These are phyloP conservation scores for Drosophila lowei DNA, from an alignment of 1,140 invertebrate species.

Conservation along the genomic window DNA sequence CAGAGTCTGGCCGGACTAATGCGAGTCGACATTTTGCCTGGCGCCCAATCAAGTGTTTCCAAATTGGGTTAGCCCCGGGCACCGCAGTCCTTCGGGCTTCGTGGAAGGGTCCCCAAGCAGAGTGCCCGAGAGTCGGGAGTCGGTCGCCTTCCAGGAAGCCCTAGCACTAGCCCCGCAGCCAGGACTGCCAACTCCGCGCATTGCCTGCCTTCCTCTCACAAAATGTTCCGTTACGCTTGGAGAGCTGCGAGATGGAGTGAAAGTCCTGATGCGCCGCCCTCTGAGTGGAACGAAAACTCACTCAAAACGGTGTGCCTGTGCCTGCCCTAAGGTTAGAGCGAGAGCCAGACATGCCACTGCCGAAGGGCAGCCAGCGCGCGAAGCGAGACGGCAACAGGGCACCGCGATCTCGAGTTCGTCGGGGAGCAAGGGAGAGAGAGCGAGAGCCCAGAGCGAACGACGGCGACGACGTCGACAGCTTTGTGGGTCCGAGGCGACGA, in stretches of 20 bases:
- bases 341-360: not conserved
- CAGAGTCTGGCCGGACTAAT: conserved; percentile 54
- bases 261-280: conserved; percentile 70
- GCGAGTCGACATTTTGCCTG: conserved; percentile 68
- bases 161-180: conserved; percentile 2
- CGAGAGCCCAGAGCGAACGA: conserved; percentile 6
- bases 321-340: conserved; percentile 17
- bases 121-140: not conserved
- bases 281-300: conserved; percentile 40
- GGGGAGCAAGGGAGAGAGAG: conserved; percentile 9
- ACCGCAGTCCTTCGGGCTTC: conserved; percentile 29
- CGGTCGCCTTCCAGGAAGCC: conserved; percentile 64
- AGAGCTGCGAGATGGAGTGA: conserved; percentile 21
- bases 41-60: conserved; percentile 82
- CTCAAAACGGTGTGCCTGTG: conserved; percentile 18
- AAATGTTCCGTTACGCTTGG: conserved; percentile 10
- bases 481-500: conserved; percentile 38
- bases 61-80: conserved; percentile 67
- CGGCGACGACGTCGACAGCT: conserved; percentile 55
- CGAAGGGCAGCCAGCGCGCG: conserved; percentile 2
- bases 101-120: conserved; percentile 48
- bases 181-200: conserved; percentile 49
- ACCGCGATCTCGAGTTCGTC: conserved; percentile 14
- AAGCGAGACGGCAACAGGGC: conserved; percentile 37
- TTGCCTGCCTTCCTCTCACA: not conserved